Base-by-base conservation (phyloP, 2,113 vertebrate species). In the Odobenus rosmarus region DNA sequence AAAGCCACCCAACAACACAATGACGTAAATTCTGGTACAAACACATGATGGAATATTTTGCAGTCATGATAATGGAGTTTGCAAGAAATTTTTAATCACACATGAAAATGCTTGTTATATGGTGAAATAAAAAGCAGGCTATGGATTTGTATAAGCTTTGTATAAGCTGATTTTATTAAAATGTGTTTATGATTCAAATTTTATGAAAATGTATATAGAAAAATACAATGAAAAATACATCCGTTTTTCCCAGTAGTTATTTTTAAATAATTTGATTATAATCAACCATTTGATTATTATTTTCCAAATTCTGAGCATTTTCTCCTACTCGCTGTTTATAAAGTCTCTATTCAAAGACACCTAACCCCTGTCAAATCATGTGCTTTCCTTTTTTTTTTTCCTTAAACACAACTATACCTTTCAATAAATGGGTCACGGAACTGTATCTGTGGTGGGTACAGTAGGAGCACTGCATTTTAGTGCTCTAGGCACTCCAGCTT, bases 191-290 rank as follows among this genome's bases (percentile, higher is more conserved):
- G 39, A 36, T 89, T 62, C 49, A 69, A 72, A 82, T 95, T 51
- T 79, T 33, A 82, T 51, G 57, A 82, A 86, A 79, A 55, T 28
- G 5, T 64, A 9, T 39, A 7, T 28, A 57, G 55, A 87, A 80
- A 93, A 95, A 82, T 61, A 59, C 72, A 93, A 7, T 39, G 55
- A 28, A 59, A 79, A 84, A 36, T 15, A 15, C 24, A 42, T 88
- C 42, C 11, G 3, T 42, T 36, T 72, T 77, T n/a, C 24, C 14
- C 42, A 26, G 8, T 23, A 19, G 3, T 72, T 39, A 57, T 42
- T 74, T 90, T 94, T 83, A 80, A 95, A 72, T 95, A 64, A 94
- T 72, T 92, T 61, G 55, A 64, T 90, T 62, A 80, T 57, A 77
- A 31, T 69, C 33, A 69, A n/a, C n/a, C 33, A 69, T 69, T 57